Evolutionary conservation across 2,888 invertebrate genomes (phyloP), one percentile per base, ranked within the genome.

Genomic region (Nomada fabriciana): DNA sequence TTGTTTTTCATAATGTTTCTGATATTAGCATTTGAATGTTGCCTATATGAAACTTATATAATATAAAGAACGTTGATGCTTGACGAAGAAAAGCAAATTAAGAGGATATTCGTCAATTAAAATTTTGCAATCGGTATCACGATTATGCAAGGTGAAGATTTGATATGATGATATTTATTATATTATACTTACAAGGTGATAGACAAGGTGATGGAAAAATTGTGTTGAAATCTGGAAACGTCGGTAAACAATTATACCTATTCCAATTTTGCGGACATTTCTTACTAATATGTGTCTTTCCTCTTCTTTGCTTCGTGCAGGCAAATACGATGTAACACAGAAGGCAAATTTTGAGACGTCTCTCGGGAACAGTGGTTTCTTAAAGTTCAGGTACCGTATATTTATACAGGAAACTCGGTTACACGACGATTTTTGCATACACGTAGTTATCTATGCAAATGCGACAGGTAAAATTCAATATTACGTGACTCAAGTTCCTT

Each of bases 391-490:
- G 57, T 57, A 1, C 3, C 20, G 20, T 57, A 57, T 52, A 70
- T 76, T 76, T 76, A 29, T 76, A 29, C 36, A 55, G 20, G 76
- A 43, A 69, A 76, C 43, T 69, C 55, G 43, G 25, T 68, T 59
- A 29, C 68, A 43, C 59, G 43, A 61, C 20, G n/a, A 55, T 76
- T 76, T 64, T 64, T 69, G 69, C 68, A 69, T 76, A 63, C 57
- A 36, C 36, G 36, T 36, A 36, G 69, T 76, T 76, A 69, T 25
- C 43, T 18, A 36, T 55, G 64, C 20, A 67, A 63, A 52, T 43
- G 2, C 13, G 23, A 18, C 4, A 18, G 18, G 18, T n/a, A 25
- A 57, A 63, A 76, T 64, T 64, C 47, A 57, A 63, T 63, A 20
- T 64, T 50, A 11, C 15, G n/a, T 50, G 1, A 59, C 18, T 52